These are phyloP conservation scores for Proterorhinus semilunaris DNA, from an alignment of 2,113 vertebrate genomes.

Conservation along the genomic window DNA sequence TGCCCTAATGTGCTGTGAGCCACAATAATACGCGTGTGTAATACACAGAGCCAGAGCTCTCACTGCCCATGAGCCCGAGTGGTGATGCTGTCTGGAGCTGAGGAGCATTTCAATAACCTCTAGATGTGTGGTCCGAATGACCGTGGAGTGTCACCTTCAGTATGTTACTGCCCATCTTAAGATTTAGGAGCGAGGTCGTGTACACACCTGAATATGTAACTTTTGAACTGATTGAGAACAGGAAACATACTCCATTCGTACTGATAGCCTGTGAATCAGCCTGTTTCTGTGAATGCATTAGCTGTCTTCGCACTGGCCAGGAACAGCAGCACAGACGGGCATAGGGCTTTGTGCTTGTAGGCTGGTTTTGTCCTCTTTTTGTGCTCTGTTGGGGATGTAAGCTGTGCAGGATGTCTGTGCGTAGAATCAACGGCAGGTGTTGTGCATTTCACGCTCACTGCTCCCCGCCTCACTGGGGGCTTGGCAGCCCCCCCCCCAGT, in stretches of 20 bases:
- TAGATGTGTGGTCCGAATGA: not conserved
- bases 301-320: slow-evolving; percentile 12
- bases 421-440: slow-evolving; percentile 55
- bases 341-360: slow-evolving; percentile 17
- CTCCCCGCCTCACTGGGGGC: slow-evolving; percentile 30
- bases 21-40: slow-evolving; percentile 31
- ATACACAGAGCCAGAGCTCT: slow-evolving; percentile 16
- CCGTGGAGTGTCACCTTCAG: not conserved
- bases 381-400: slow-evolving; percentile 14
- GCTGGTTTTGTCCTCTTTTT: slow-evolving; percentile 13
- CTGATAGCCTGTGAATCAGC: not conserved
- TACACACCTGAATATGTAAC: too few relatives aligned
- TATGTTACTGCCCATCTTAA: not conserved
- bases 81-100: not conserved
- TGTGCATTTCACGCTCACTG: slow-evolving; percentile 52
- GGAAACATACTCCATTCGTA: not conserved
- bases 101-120: not conserved
- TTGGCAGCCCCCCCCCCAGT: slow-evolving; percentile 11
- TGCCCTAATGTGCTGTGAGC: slow-evolving; percentile 43
- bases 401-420: slow-evolving; percentile 26
- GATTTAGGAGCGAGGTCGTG: too few relatives aligned
- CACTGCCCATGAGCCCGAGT: slow-evolving; percentile 7
- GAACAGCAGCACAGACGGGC: slow-evolving; percentile 19
- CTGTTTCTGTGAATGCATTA: not conserved
- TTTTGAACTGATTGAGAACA: too few relatives aligned